Evolutionary conservation across 2,888 invertebrate species (phyloP).

Genomic region (Brenthis hecate): DNA sequence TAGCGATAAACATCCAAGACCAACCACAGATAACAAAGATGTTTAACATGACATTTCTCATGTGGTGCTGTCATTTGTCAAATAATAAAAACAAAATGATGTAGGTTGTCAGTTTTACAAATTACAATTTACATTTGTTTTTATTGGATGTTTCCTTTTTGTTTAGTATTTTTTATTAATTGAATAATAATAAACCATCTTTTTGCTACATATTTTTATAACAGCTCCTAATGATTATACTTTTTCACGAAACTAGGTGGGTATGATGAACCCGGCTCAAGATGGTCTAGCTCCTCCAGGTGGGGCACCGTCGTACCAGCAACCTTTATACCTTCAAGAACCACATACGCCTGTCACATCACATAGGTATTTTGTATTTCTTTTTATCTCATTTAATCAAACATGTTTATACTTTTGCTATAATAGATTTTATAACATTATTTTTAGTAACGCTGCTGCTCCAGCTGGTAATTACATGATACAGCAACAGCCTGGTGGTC

Average conservation of each 20-base stretch:
- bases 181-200: too few species aligned
- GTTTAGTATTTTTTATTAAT: too few species aligned
- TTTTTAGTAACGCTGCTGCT: constrained; percentile 74
- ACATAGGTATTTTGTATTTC: constrained; percentile 59
- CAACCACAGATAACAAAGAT: too few species aligned
- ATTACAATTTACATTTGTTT: too few species aligned
- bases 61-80: too few species aligned
- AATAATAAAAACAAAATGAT: too few species aligned
- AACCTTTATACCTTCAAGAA: constrained; percentile 86
- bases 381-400: background rate
- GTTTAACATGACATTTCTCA: too few species aligned
- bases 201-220: background rate
- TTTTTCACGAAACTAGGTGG: constrained; percentile 61
- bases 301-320: constrained; percentile 85
- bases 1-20: too few species aligned
- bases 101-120: too few species aligned
- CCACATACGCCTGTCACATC: constrained; percentile 76
- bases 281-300: constrained; percentile 83
- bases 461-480: constrained; percentile 83
- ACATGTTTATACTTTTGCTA: background rate
- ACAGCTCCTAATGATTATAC: background rate
- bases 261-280: constrained; percentile 84
- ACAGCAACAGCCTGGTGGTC: constrained; percentile 82
- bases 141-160: too few species aligned
- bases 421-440: constrained; percentile 11